A percentile compares a stretch with the other conserved stretches of the same genome.
Conservation (phyloP, 2,888 invertebrate genomes). For the Schizaphis graminum region DNA sequence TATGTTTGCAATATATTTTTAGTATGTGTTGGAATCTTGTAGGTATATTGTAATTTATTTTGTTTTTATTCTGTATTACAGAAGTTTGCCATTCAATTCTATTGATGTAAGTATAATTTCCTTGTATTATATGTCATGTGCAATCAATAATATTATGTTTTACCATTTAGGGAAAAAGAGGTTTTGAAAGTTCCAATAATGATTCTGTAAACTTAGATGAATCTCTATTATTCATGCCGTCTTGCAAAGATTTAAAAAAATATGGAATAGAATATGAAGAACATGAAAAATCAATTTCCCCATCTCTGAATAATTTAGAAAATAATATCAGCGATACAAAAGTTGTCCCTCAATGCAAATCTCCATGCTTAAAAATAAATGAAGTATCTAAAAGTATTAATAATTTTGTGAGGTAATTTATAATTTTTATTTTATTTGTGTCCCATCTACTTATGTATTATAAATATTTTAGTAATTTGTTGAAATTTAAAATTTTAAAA, state of each 20-base stretch:
- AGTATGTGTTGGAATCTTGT: background rate
- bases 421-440: background rate
- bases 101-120: background rate
- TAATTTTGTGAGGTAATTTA: background rate
- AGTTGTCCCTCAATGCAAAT: background rate
- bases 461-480: too few relatives aligned
- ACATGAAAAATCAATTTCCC: background rate
- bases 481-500: too few relatives aligned
- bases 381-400: background rate
- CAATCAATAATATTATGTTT: background rate
- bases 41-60: background rate
- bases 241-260: background rate
- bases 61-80: background rate
- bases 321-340: background rate
- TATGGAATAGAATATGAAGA: background rate
- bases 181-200: too few relatives aligned
- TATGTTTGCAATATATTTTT: background rate
- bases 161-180: background rate
- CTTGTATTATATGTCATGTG: background rate
- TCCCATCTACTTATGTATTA: background rate
- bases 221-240: background rate
- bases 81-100: background rate
- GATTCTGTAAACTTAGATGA: background rate
- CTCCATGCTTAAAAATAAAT: background rate
- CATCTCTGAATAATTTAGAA: background rate